These are phyloP conservation scores for Drosophila simulans DNA, from an alignment of 1,140 invertebrate species.

Conservation along the genomic window DNA sequence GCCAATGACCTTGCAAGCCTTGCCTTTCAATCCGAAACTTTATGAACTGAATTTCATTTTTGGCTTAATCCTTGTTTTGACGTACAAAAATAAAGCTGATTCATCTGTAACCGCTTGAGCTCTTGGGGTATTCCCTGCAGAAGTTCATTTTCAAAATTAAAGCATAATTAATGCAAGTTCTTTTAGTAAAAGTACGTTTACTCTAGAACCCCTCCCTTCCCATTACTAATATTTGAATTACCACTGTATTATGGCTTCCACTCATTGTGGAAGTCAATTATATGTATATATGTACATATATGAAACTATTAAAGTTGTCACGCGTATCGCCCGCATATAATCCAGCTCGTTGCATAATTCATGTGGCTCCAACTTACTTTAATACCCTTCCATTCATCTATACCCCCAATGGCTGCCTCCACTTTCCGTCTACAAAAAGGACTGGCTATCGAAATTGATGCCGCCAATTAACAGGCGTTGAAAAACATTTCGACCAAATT, in stretches of 20 bases:
- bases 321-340: slow-evolving; percentile 19
- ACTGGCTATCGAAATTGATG: slow-evolving; percentile 58
- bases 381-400: slow-evolving; percentile 28
- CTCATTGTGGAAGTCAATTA: not conserved
- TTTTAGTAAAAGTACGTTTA: no score
- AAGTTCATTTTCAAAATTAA: no score
- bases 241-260: not conserved
- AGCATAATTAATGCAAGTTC: no score
- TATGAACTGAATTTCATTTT: no score
- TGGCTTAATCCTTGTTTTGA: no score
- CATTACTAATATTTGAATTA: no score
- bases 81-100: no score
- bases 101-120: no score
- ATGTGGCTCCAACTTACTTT: slow-evolving; percentile 23
- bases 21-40: no score
- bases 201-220: no score
- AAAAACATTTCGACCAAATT: slow-evolving; percentile 61
- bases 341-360: slow-evolving; percentile 15
- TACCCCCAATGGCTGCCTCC: not conserved
- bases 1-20: no score
- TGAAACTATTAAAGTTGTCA: slow-evolving; percentile 18
- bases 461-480: slow-evolving; percentile 60
- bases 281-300: not conserved
- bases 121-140: no score
- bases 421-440: slow-evolving; percentile 11